Evolutionary conservation across 1,140 invertebrate genomes (phyloP).

Genomic region (Procambarus clarkii): DNA sequence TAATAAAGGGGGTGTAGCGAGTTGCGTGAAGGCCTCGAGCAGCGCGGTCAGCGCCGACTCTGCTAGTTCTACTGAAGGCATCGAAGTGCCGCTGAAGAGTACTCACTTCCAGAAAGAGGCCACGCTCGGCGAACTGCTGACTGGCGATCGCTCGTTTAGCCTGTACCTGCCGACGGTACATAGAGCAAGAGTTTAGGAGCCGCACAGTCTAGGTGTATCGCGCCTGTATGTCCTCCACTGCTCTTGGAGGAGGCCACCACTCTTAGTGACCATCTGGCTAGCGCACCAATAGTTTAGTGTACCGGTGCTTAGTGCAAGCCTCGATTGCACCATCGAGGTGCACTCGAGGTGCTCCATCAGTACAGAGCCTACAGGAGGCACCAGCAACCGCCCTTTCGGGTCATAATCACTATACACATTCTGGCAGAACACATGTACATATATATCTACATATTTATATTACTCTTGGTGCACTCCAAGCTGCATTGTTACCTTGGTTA

Average conservation of each 20-base stretch:
- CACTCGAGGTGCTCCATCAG: neutral
- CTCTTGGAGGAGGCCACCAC: neutral
- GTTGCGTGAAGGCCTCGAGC: neutral
- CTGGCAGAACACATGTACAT: too few relatives aligned
- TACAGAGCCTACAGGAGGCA: neutral
- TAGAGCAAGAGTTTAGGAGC: conserved; percentile 37
- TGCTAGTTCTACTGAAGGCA: neutral
- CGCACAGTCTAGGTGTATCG: neutral
- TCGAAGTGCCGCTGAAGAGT: neutral
- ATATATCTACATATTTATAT: too few relatives aligned
- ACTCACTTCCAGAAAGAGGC: conserved; percentile 67
- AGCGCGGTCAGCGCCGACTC: neutral
- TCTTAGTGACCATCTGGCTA: neutral
- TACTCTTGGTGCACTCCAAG: too few relatives aligned
- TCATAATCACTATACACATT: too few relatives aligned
- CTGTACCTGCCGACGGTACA: conserved; percentile 60
- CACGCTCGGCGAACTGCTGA: conserved; percentile 67
- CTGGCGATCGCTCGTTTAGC: conserved; percentile 65
- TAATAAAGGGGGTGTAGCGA: neutral
- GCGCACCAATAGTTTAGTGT: neutral
- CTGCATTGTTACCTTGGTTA: too few relatives aligned
- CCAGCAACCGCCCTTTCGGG: too few relatives aligned
- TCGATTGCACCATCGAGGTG: neutral
- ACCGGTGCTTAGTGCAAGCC: too few relatives aligned
- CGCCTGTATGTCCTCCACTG: neutral